phyloP scores from a whole-genome alignment of 2,888 invertebrate genomes.

The Ophioninae sp. region DNA sequence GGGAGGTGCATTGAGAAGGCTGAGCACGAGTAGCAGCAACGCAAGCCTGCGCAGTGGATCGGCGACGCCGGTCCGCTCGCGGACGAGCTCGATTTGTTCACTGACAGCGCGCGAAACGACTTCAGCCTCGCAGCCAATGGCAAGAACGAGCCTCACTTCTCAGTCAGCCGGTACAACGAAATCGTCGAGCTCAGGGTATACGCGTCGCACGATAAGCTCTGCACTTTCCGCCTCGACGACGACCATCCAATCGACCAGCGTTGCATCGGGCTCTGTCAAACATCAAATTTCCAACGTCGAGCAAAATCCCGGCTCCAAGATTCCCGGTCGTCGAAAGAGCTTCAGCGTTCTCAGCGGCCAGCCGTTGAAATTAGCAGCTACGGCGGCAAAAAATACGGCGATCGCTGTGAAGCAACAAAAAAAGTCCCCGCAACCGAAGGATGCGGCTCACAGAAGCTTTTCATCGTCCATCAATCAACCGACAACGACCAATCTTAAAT shows the following conservation, averaged over 20 bases:
- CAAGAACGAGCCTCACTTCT: background rate
- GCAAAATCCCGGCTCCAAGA: constrained; percentile 34
- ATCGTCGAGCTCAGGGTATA: constrained; percentile 25
- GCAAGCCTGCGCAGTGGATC: constrained; percentile 36
- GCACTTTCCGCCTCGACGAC: constrained; percentile 21
- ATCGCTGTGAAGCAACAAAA: constrained; percentile 6
- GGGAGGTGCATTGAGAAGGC: constrained; percentile 1
- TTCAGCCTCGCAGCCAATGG: background rate
- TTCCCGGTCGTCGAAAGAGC: constrained; percentile 47
- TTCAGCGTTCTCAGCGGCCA: constrained; percentile 34
- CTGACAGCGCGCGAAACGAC: background rate
- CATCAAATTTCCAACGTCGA: constrained; percentile 34
- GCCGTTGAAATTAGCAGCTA: constrained; percentile 41
- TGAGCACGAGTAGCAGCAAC: constrained; percentile 27
- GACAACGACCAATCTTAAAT: constrained; percentile 23
- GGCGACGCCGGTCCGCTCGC: background rate
- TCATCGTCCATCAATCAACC: constrained; percentile 20
- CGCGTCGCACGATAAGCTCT: constrained; percentile 48
- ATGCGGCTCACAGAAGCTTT: background rate
- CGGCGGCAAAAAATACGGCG: constrained; percentile 8
- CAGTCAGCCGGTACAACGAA: background rate
- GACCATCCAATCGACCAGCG: background rate
- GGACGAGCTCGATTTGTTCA: constrained; percentile 40
- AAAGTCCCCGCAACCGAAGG: constrained; percentile 29
- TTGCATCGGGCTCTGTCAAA: background rate